Conservation (phyloP, 2,113 vertebrate species). For the Limanda limanda region DNA sequence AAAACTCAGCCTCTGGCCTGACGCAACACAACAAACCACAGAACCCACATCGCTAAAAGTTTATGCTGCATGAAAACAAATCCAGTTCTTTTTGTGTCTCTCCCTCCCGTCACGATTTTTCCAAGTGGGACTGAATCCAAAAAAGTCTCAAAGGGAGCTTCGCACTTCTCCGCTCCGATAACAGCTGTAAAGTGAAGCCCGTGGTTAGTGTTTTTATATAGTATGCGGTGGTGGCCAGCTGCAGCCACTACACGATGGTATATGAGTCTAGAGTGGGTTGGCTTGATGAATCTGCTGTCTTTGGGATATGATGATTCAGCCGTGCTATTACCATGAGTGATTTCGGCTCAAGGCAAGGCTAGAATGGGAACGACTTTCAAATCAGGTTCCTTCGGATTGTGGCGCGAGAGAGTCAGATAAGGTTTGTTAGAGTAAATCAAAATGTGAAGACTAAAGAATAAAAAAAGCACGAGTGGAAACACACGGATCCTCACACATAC, state of each 20-base stretch:
- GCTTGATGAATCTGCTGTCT: constrained; percentile 78
- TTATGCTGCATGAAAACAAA: constrained; percentile 12
- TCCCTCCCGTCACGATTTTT: constrained; percentile 4
- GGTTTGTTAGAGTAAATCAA: constrained; percentile 41
- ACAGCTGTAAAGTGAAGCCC: constrained; percentile 46
- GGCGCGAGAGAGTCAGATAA: no score
- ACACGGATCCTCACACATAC: not conserved
- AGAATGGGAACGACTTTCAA: constrained; percentile 54
- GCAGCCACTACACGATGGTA: constrained; percentile 37
- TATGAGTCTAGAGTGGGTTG: constrained; percentile 52
- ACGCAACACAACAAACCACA: constrained; percentile 15
- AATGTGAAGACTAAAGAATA: not conserved
- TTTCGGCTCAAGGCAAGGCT: constrained; percentile 67
- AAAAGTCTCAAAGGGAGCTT: constrained; percentile 13
- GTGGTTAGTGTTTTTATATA: constrained; percentile 43
- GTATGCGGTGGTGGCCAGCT: constrained; percentile 19
- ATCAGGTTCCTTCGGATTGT: constrained; percentile 51
- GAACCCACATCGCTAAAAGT: constrained; percentile 29
- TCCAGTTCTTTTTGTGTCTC: constrained; percentile 14
- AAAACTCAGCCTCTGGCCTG: constrained; percentile 37
- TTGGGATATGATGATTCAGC: constrained; percentile 79
- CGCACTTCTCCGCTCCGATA: constrained; percentile 27
- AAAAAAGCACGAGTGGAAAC: constrained; percentile 12
- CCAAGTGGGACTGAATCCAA: constrained; percentile 36
- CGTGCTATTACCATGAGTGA: constrained; percentile 73